Evolutionary conservation across 2,888 invertebrate genomes (phyloP), one percentile per base, ranked within the genome.

Genomic region (Hirtodrosophila alboralis): DNA sequence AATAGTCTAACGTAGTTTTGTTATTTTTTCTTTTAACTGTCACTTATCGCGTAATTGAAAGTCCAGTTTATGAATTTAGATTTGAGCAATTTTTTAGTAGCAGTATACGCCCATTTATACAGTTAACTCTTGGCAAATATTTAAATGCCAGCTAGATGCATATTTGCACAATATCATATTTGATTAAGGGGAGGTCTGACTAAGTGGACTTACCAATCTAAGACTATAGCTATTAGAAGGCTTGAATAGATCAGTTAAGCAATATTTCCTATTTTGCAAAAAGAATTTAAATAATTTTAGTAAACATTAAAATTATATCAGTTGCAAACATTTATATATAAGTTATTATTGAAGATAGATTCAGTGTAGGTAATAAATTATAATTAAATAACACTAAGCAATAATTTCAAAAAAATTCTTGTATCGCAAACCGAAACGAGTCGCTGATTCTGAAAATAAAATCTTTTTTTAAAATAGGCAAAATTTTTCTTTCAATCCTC

Each of bases 131-230:
- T 48, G 8, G 52, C 48, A 41, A 61, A 61, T 53, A 66, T 7
- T 72, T 61, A 59, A 59, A 59, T 66, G 67, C 59, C 10, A 7
- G 8, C 13, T n/a, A 13, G 37, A 13, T 34, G 36, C 12, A 45
- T 44, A 27, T 49, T 67, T 47, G 47, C 64, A n/a, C n/a, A 33
- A 21, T 43, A 36, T 31, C 23, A 28, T 37, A 36, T 54, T 43
- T 48, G 67, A 52, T 56, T 34, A 10, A 60, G 60, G 54, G 51
- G 3, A n/a, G 54, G 57, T 28, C 31, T 23, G 48, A 8, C 52
- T 26, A 26, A 13, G 1, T 12, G 12, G 36, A 53, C 21, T 66
- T 38, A 10, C n/a, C 10, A 30, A 51, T 13, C 28, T 18, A 48
- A 6, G 28, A 21, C n/a, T 28, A 18, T 9, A 28, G 40, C 21